Evolutionary conservation across 1,140 invertebrate genomes (phyloP).

Genomic region (Dendroctonus valens): DNA sequence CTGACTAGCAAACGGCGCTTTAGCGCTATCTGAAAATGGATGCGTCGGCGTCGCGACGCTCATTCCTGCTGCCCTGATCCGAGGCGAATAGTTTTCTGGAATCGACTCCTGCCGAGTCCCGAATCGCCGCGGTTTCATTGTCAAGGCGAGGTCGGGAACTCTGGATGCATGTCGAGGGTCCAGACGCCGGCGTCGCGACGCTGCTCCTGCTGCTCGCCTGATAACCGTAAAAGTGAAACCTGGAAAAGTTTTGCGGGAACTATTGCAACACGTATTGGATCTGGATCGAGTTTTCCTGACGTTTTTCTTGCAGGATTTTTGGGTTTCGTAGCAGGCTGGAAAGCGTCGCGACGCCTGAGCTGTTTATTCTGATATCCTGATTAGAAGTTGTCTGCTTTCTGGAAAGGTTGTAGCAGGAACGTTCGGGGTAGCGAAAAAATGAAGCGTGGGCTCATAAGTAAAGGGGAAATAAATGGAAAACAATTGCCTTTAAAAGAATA

Average conservation of each 20-base stretch:
- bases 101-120: not conserved
- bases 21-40: not conserved
- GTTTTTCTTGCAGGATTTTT: too few species aligned
- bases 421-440: too few species aligned
- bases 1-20: too few species aligned
- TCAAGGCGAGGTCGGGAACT: too few species aligned
- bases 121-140: not conserved
- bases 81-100: constrained; percentile 12
- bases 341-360: not conserved
- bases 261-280: not conserved
- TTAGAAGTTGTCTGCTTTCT: not conserved
- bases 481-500: too few species aligned
- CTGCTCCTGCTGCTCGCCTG: constrained; percentile 11
- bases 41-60: constrained; percentile 21
- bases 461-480: too few species aligned
- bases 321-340: not conserved
- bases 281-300: too few species aligned
- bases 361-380: not conserved
- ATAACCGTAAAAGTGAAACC: constrained; percentile 6
- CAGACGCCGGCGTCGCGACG: constrained; percentile 33
- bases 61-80: constrained; percentile 2
- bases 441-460: too few species aligned
- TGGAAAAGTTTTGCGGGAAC: constrained; percentile 20
- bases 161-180: not conserved
- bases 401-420: not conserved